Evolutionary conservation across 2,113 vertebrate genomes (phyloP), one percentile per base, ranked within the genome.

Genomic region (Sinocyclocheilus maitianheensis): DNA sequence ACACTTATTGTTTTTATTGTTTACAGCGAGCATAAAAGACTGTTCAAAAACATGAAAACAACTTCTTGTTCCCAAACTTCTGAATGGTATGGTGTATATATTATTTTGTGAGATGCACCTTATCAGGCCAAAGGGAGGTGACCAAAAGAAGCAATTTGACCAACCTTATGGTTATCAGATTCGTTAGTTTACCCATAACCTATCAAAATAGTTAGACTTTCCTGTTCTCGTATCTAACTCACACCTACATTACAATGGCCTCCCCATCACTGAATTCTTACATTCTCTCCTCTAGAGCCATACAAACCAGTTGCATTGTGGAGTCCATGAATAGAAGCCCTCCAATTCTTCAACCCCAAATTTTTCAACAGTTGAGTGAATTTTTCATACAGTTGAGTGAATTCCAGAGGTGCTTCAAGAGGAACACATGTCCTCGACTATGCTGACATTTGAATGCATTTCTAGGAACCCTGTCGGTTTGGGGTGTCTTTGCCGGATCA

Each of bases 321-420:
- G 89, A 18, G 0, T 87, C 20, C 26, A 67, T 75, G 22, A 74
- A 85, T 63, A 67, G 37, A 69, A 83, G 84, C 81, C 55, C 86
- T 62, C 48, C 63, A 43, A 43, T 53, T 63, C 81, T 40, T 89
- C 90, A 81, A 20, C 85, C 83, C 78, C 79, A 81, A 34, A 11
- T 87, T 81, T 74, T 84, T 3, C 46, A 62, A 63, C 69, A 4
- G 84, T 84, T 43, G 0, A 63, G 92, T 89, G 85, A 90, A 94
- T 93, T 91, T 22, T 60, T n/a, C 86, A 34, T 67, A 67, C 65
- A 5, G 84, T 84, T 37, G 0, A 71, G 92, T 89, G 85, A 90
- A 94, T 93, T 91, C 89, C 90, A 82, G 83, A 63, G 86, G 16
- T 65, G 12, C 34, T 81, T 81, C 78, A 81, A n/a, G 53, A 81